These are phyloP conservation scores for Acanthosepion lycidas DNA, from an alignment of 2,888 invertebrate species.

Conservation along the genomic window DNA sequence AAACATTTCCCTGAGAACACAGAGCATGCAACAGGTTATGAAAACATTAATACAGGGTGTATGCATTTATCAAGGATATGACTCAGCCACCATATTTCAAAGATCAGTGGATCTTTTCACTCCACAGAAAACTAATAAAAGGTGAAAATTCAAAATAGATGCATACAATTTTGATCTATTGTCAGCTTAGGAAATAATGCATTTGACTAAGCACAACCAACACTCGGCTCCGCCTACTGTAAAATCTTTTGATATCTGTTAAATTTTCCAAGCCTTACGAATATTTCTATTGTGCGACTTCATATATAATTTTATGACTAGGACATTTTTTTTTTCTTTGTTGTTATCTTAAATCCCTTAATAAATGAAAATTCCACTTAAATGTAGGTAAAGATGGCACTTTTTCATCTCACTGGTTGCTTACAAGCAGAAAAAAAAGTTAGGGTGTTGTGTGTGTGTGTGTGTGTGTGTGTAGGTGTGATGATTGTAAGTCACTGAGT, in stretches of 20 bases:
- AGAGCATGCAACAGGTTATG: constrained; percentile 22
- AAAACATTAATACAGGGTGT: not conserved
- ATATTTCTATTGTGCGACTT: not conserved
- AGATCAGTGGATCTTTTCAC: constrained; percentile 2
- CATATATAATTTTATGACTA: not conserved
- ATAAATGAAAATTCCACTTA: not conserved
- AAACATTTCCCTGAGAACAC: constrained; percentile 8
- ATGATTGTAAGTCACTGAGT: too few relatives aligned
- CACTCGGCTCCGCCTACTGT: not conserved
- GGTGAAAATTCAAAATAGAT: constrained; percentile 7
- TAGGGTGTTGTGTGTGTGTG: too few relatives aligned
- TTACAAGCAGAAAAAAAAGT: too few relatives aligned
- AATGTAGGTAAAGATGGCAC: not conserved
- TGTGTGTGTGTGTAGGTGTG: too few relatives aligned
- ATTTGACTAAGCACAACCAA: constrained; percentile 11
- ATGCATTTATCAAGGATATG: not conserved
- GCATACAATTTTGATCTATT: constrained; percentile 12
- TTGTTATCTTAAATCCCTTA: not conserved
- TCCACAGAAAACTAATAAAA: not conserved
- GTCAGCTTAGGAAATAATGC: not conserved
- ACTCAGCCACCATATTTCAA: not conserved
- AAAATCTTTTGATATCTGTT: constrained; percentile 20
- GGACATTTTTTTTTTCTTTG: not conserved
- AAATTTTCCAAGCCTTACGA: not conserved
- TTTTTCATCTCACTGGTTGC: too few relatives aligned